A percentile compares a stretch with the other conserved stretches of the same genome.
phyloP scores from a whole-genome alignment of 2,113 vertebrate genomes.

The Pollachius pollachius region DNA sequence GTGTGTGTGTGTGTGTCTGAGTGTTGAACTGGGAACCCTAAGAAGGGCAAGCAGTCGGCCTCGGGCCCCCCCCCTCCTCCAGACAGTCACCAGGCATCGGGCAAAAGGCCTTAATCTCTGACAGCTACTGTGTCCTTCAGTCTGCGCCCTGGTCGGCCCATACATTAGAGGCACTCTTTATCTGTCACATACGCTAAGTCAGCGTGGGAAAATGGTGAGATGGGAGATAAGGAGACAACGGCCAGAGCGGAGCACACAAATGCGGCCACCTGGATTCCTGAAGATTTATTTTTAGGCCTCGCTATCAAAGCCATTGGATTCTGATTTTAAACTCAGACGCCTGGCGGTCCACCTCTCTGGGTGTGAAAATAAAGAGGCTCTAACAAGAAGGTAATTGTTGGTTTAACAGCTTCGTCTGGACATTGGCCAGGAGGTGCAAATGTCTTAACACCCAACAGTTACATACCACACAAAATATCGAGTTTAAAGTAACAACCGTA shows the following conservation, averaged over 20 bases:
- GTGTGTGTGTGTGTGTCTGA: too few relatives aligned
- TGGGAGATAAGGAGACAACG: slow-evolving; percentile 31
- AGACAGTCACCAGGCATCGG: too few relatives aligned
- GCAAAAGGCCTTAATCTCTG: too few relatives aligned
- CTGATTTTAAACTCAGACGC: background rate
- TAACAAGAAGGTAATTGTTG: background rate
- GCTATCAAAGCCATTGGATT: background rate
- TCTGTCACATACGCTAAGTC: slow-evolving; percentile 47
- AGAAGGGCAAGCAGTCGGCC: background rate
- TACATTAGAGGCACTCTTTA: slow-evolving; percentile 41
- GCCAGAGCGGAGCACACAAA: slow-evolving; percentile 14
- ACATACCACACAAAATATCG: slow-evolving; percentile 36
- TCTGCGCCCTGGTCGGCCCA: slow-evolving; percentile 25
- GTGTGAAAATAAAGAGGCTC: background rate
- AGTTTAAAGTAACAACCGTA: background rate
- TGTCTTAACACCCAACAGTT: slow-evolving; percentile 21
- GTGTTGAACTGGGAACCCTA: background rate
- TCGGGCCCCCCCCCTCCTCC: background rate
- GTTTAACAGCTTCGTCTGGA: slow-evolving; percentile 1
- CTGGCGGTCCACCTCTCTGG: background rate
- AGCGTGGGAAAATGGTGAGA: slow-evolving; percentile 44
- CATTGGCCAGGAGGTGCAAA: slow-evolving; percentile 24
- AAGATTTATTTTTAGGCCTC: slow-evolving; percentile 6
- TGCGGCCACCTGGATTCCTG: slow-evolving; percentile 38
- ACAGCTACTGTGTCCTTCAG: slow-evolving; percentile 3